A percentile compares a stretch with the other conserved stretches of the same genome.
Evolutionary conservation across 2,797 vertebrate genomes (phyloP).

Genomic region (Muscicapa striata): DNA sequence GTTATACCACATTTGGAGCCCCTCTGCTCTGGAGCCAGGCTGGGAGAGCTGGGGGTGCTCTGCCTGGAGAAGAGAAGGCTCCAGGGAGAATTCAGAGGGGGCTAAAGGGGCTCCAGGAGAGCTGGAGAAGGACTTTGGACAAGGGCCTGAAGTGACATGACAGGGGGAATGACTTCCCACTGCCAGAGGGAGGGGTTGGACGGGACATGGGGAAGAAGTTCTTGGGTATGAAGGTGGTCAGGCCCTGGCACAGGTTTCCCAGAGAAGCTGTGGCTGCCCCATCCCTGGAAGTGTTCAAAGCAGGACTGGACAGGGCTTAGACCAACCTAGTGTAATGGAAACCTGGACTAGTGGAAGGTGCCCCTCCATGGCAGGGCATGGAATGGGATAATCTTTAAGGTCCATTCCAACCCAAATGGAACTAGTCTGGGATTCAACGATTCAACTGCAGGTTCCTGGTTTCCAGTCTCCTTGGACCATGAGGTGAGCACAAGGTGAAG

Average conservation of each 20-base stretch:
- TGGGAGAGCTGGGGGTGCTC: not conserved
- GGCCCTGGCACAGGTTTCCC: not conserved
- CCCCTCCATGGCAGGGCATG: not conserved
- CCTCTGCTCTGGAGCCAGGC: not conserved
- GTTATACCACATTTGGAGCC: not conserved
- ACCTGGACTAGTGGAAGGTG: not conserved
- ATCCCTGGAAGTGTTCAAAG: not conserved
- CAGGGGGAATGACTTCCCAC: not conserved
- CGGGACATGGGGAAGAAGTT: not conserved
- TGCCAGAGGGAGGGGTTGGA: not conserved
- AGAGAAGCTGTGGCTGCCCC: not conserved
- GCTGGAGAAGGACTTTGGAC: not conserved
- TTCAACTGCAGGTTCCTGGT: not conserved
- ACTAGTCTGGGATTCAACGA: too few relatives aligned
- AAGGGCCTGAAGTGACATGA: not conserved
- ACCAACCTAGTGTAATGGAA: not conserved
- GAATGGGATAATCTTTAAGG: not conserved
- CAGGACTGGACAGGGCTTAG: not conserved
- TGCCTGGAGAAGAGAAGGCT: not conserved
- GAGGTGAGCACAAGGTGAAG: not conserved
- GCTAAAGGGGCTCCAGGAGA: not conserved
- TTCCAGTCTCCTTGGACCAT: not conserved
- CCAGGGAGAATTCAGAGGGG: accelerated
- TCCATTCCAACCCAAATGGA: not conserved
- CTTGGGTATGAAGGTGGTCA: not conserved